Evolutionary conservation across 2,888 invertebrate species (phyloP), one percentile per base, ranked within the genome.

Genomic region (Silvanus unidentatus): DNA sequence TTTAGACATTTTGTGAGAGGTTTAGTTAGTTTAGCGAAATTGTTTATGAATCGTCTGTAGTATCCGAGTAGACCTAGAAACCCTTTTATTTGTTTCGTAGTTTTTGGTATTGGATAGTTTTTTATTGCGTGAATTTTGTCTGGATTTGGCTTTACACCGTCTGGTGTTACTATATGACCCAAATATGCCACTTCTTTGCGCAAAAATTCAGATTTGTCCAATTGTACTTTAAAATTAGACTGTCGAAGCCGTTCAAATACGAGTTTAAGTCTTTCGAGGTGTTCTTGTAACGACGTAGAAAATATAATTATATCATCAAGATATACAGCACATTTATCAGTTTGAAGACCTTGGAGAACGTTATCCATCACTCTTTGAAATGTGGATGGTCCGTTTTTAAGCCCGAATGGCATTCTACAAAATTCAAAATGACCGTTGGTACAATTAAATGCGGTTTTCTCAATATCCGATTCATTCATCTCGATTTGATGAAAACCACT

Each of bases 281-380:
- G 64, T 49, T 65, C 60, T 38, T 63, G 54, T 4, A 64, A 38
- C 1, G 53, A 55, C 9, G 50, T 57, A 1, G 48, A 52, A 36
- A 54, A 64, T 11, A 65, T 47, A 5, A 69, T 53, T 2, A 62
- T 58, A 42, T 66, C 65, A 28, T 66, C 66, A 16, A 63, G 49
- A 48, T 60, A 65, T 1, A 58, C 55, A 5, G 58, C 39, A 8
- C 55, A 57, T 16, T 39, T 50, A 49, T 56, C 56, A 27, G 48
- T 46, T 30, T 53, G 43, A 5, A 56, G n/a, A n/a, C n/a, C n/a
- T n/a, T 44, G 28, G 16, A 63, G 38, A 2, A 62, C 43, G 34
- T 52, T 52, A 45, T 62, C 55, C 58, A 62, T 63, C 0, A 59
- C 46, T 1, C 58, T 27, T 44, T 61, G 57, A 45, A 62, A 60